Percentiles rank a stretch among this genome's conserved stretches.
phyloP scores from a whole-genome alignment of 2,113 vertebrate genomes.

The Progne subis region DNA sequence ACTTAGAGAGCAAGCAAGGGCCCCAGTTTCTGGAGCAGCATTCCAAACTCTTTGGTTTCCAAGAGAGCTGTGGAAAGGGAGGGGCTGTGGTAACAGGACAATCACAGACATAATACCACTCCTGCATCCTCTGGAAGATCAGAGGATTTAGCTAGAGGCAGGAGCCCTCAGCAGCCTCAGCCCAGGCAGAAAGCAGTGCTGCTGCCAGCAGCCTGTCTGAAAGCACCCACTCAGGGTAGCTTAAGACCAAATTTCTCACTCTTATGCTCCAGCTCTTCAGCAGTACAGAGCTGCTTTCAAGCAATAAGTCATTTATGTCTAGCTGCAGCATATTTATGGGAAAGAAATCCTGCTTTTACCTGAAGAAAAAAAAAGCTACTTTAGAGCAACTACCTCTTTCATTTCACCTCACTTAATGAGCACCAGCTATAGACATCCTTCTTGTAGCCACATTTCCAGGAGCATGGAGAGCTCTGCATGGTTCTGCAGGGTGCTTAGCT shows the following conservation, averaged over 20 bases:
- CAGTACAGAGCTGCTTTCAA: not conserved
- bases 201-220: not conserved
- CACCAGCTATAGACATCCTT: not conserved
- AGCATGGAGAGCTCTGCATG: not conserved
- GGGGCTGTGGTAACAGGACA: fast-evolving
- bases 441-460: not conserved
- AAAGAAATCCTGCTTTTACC: conserved; percentile 17
- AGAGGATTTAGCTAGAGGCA: not conserved
- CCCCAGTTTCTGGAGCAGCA: not conserved
- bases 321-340: not conserved
- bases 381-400: not conserved
- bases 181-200: not conserved
- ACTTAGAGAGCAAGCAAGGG: not conserved
- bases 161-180: not conserved
- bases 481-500: not conserved
- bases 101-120: not conserved
- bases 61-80: not conserved
- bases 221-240: not conserved
- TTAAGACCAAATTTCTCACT: not conserved
- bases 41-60: not conserved
- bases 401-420: not conserved
- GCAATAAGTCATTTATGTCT: conserved; percentile 6
- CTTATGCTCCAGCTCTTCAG: not conserved
- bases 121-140: not conserved
- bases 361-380: conserved; percentile 13